Evolutionary conservation across 2,888 invertebrate species (phyloP).

Genomic region (Phoenoteleia sp.): DNA sequence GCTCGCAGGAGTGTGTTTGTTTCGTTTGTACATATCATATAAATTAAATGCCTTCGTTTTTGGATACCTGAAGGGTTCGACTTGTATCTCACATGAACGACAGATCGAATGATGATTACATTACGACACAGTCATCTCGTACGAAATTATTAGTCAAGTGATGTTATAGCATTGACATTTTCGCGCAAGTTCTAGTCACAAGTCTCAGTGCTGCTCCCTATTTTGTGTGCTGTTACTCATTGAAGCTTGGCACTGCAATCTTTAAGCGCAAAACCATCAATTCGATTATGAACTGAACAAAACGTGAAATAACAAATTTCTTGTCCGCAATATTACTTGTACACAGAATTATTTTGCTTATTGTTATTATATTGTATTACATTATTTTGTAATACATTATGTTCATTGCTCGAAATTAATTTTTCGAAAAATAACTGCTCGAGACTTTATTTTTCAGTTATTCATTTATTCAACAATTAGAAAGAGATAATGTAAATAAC

Average conservation of each 20-base stretch:
- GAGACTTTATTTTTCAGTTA: too few species aligned
- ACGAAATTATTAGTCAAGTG: conserved; percentile 47
- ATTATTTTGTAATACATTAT: too few species aligned
- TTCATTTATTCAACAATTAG: too few species aligned
- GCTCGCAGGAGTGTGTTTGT: conserved; percentile 17
- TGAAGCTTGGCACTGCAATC: conserved; percentile 59
- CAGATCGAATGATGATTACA: conserved; percentile 28
- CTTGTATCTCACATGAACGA: not conserved
- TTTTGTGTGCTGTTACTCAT: conserved; percentile 46
- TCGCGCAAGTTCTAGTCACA: conserved; percentile 53
- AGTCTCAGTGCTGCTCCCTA: conserved; percentile 53
- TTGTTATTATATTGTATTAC: too few species aligned
- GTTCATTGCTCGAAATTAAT: too few species aligned
- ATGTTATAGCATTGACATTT: conserved; percentile 43
- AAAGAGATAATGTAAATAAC: too few species aligned
- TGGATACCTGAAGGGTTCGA: conserved; percentile 9
- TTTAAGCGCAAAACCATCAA: conserved; percentile 44
- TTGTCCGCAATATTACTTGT: too few species aligned
- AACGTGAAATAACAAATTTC: conserved; percentile 40
- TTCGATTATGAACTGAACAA: conserved; percentile 40
- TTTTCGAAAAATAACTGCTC: too few species aligned
- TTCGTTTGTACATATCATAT: conserved; percentile 46
- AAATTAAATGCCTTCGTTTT: conserved; percentile 43
- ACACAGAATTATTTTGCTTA: too few species aligned
- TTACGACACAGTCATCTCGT: conserved; percentile 29